phyloP scores from a whole-genome alignment of 2,797 vertebrate species.

The Halcyon badia region DNA sequence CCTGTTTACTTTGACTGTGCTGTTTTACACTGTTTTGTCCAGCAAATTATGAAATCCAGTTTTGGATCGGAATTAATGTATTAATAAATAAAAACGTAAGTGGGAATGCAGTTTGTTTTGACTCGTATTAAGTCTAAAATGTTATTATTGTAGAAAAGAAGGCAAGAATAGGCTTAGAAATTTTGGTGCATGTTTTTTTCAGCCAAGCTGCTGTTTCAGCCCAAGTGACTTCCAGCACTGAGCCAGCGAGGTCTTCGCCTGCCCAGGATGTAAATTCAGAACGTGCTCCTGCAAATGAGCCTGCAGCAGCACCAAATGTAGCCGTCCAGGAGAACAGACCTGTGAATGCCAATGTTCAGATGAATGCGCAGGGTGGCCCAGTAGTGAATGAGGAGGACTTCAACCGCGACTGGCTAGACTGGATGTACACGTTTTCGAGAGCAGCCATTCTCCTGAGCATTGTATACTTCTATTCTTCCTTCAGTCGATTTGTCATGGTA shows the following conservation, averaged over 20 bases:
- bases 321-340: slow-evolving; percentile 84
- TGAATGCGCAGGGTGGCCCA: slow-evolving; percentile 93
- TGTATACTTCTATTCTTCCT: slow-evolving; percentile 97
- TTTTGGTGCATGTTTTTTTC: background rate
- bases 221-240: slow-evolving; percentile 80
- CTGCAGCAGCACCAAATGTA: slow-evolving; percentile 78
- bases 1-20: background rate
- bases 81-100: background rate
- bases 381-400: slow-evolving; percentile 93
- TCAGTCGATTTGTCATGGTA: slow-evolving; percentile 96
- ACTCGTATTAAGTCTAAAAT: background rate
- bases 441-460: slow-evolving; percentile 92
- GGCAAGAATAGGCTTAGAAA: background rate
- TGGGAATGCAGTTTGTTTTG: background rate
- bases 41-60: background rate
- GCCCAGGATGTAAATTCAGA: slow-evolving; percentile 74
- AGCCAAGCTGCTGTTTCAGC: slow-evolving; percentile 90
- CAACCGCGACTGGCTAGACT: slow-evolving; percentile 96
- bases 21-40: background rate
- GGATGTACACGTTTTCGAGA: slow-evolving; percentile 93
- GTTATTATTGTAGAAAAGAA: background rate
- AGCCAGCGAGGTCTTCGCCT: slow-evolving; percentile 52
- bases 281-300: slow-evolving; percentile 80
- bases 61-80: background rate
- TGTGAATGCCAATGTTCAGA: slow-evolving; percentile 88